Percentiles rank a stretch among this genome's conserved stretches.
phyloP scores from a whole-genome alignment of 2,797 vertebrate species.

The Macrochelys suwanniensis region DNA sequence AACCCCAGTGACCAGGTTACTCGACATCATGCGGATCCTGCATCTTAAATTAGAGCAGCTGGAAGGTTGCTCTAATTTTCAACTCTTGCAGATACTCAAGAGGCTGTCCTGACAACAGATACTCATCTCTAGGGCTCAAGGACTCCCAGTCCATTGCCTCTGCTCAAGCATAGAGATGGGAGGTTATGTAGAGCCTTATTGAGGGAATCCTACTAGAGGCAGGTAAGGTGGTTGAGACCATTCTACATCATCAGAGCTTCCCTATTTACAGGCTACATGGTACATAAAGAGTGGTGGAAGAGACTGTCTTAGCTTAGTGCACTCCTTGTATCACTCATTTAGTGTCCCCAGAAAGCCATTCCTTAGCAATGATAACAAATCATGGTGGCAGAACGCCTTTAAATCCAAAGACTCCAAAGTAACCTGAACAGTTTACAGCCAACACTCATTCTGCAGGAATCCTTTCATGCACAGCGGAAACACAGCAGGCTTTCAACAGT shows the following conservation, averaged over 20 bases:
- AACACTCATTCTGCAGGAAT: neutral
- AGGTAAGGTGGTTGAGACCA: neutral
- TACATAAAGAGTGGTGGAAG: neutral
- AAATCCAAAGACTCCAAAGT: neutral
- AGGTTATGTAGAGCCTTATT: neutral
- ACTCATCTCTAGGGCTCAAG: neutral
- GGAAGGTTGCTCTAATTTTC: neutral
- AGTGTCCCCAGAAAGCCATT: neutral
- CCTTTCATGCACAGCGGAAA: neutral
- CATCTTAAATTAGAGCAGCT: neutral
- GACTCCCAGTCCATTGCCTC: neutral
- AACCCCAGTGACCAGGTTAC: neutral
- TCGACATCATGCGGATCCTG: neutral
- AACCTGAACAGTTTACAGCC: neutral
- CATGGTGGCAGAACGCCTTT: neutral
- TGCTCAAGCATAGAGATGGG: neutral
- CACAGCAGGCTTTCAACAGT: rapidly evolving
- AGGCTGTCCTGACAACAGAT: too few species aligned
- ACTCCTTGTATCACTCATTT: neutral
- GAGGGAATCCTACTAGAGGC: conserved; percentile 15
- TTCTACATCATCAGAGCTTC: neutral
- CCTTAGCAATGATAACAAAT: rapidly evolving
- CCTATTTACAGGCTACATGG: neutral
- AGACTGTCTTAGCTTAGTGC: neutral
- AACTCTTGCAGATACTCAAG: neutral